Evolutionary conservation across 2,113 vertebrate species (phyloP), one percentile per base, ranked within the genome.

Genomic region (Verasper variegatus): DNA sequence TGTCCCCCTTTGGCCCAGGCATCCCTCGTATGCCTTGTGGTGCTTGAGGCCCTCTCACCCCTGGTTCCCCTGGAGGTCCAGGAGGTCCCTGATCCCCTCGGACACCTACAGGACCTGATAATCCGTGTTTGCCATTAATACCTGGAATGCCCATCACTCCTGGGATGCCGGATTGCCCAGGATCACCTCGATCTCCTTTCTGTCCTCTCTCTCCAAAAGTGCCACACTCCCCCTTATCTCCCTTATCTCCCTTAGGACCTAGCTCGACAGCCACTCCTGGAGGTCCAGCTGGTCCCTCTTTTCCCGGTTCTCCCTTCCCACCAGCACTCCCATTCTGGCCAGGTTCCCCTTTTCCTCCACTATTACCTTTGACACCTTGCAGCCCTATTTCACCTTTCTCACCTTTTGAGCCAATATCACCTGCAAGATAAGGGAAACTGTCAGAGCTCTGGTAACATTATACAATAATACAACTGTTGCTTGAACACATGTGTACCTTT

Each of bases 271-370:
- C 84, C 31, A 18, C 12, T 66, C 97, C 97, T 0, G 91, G 92
- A 11, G 94, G 91, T 20, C 98, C 97, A 0, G 51, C 61, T 31
- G 65, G 1, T 76, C 93, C 61, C 81, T 66, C 79, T 90, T 85
- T 88, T 47, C 94, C 94, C 5, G 91, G 71, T 40, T 95, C 96
- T 64, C 98, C 98, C 82, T 95, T 96, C 5, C 96, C 96, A 68
- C 97, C 98, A 76, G 96, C 95, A 68, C 95, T 97, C 9, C 94
- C 96, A 0, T 97, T 98, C 66, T 92, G 94, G 85, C 96, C 96
- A 0, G 80, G 84, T 68, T 96, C 96, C 21, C 97, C 97, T 83
- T 96, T 96, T 1, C 91, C 92, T 0, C 97, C 98, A 65, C 93
- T 95, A 6, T 94, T 89, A 20, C 97, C 97, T 89, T 95, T 96